Conservation (phyloP, 2,888 invertebrate species). For the Neuroscelio doddi region DNA sequence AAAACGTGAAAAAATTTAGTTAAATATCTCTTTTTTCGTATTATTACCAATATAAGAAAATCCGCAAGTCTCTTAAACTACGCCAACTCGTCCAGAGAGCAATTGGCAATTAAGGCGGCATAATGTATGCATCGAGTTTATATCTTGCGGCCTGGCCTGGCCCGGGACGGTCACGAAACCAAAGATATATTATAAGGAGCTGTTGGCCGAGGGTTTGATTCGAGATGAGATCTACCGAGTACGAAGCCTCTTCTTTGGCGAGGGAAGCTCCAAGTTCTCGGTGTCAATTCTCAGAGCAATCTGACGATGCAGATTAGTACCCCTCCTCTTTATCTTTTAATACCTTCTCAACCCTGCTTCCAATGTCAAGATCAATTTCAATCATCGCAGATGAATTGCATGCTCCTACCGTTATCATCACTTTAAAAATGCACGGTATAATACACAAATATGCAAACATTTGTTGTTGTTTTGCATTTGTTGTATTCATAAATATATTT, state of each 20-base stretch:
- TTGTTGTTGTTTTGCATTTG: too few relatives aligned
- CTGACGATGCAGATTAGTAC: slow-evolving; percentile 71
- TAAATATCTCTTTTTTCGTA: too few relatives aligned
- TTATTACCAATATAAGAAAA: too few relatives aligned
- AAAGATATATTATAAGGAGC: slow-evolving; percentile 52
- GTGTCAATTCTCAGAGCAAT: slow-evolving; percentile 72
- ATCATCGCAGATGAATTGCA: slow-evolving; percentile 12
- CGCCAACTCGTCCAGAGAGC: slow-evolving; percentile 51
- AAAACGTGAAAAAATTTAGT: too few relatives aligned
- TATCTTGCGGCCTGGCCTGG: slow-evolving; percentile 59
- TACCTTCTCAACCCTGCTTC: slow-evolving; percentile 18
- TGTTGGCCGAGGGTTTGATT: slow-evolving; percentile 57
- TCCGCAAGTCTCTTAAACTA: slow-evolving; percentile 24
- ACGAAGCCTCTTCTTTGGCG: slow-evolving; percentile 49
- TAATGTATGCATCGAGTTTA: slow-evolving; percentile 71
- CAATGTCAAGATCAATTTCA: slow-evolving; percentile 38
- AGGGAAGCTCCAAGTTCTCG: slow-evolving; percentile 57
- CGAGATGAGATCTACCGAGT: slow-evolving; percentile 60
- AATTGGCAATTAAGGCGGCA: slow-evolving; percentile 65
- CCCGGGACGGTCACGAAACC: too few relatives aligned
- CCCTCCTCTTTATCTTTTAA: slow-evolving; percentile 38
- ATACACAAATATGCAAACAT: too few relatives aligned
- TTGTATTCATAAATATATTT: too few relatives aligned
- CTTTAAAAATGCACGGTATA: too few relatives aligned
- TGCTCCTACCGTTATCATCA: too few relatives aligned